phyloP scores from a whole-genome alignment of 2,113 vertebrate species.

The Centropristis striata region DNA sequence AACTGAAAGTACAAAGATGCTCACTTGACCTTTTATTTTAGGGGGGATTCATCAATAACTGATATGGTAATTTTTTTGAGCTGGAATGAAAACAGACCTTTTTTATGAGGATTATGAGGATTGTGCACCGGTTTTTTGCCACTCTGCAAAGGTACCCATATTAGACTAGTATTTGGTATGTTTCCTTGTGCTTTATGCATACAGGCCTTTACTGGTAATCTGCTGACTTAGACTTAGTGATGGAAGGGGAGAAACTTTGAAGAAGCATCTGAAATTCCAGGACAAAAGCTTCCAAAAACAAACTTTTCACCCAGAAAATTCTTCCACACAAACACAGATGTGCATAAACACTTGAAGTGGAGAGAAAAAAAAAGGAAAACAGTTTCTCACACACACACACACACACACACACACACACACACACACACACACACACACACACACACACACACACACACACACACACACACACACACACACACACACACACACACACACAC shows the following conservation, averaged over 20 bases:
- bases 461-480: slow-evolving; percentile 24
- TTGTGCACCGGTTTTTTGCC: too few species aligned
- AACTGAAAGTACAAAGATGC: too few species aligned
- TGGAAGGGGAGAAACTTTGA: neutral
- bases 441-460: slow-evolving; percentile 23
- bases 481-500: slow-evolving; percentile 26
- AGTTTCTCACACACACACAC: slow-evolving; percentile 14
- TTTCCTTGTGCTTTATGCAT: too few species aligned
- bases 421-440: slow-evolving; percentile 28
- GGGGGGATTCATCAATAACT: too few species aligned
- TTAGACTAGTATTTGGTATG: too few species aligned
- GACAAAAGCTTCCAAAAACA: slow-evolving; percentile 43
- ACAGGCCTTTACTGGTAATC: too few species aligned
- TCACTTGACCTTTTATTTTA: too few species aligned
- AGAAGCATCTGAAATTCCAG: slow-evolving; percentile 34
- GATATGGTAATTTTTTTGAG: too few species aligned
- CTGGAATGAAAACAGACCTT: too few species aligned
- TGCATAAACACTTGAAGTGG: slow-evolving; percentile 14
- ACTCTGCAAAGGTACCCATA: too few species aligned
- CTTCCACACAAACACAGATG: slow-evolving; percentile 49
- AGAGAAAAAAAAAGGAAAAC: neutral
- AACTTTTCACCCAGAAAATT: slow-evolving; percentile 40
- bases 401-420: slow-evolving; percentile 31
- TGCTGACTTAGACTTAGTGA: neutral
- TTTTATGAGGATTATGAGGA: too few species aligned